Evolutionary conservation across 2,113 vertebrate species (phyloP).

Genomic region (Chaetodon trifascialis): DNA sequence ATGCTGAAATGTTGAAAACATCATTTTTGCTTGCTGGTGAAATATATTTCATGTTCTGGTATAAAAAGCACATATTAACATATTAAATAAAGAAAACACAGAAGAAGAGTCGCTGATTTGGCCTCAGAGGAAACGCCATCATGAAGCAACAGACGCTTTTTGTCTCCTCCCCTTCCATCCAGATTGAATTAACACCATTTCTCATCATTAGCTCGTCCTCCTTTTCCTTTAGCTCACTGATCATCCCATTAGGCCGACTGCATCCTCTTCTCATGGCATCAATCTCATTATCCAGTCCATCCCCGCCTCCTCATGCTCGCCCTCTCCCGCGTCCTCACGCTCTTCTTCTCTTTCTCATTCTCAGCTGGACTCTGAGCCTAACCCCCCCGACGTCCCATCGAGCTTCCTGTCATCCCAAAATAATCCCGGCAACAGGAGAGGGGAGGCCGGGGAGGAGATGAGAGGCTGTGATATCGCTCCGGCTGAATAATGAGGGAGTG

Average conservation of each 20-base stretch:
- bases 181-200: constrained; percentile 60
- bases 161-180: constrained; percentile 14
- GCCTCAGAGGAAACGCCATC: background rate
- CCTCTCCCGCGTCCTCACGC: background rate
- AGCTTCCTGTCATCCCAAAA: constrained; percentile 38
- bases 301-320: constrained; percentile 12
- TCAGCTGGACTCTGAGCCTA: background rate
- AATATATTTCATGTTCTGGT: background rate
- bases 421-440: constrained; percentile 24
- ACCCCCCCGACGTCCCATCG: background rate
- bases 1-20: background rate
- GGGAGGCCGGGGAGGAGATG: background rate
- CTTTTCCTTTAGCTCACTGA: constrained; percentile 41
- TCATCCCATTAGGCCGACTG: constrained; percentile 56
- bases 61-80: background rate
- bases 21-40: background rate
- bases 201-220: constrained; percentile 58
- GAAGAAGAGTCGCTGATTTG: background rate
- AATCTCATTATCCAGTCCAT: constrained; percentile 48
- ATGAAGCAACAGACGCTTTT: background rate
- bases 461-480: constrained; percentile 1
- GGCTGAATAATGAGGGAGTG: constrained; percentile 31
- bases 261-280: constrained; percentile 59
- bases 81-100: too few species aligned
- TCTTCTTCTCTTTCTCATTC: background rate